These are phyloP conservation scores for Rugalucina vietnamica DNA, from an alignment of 2,888 invertebrate genomes.

Conservation along the genomic window DNA sequence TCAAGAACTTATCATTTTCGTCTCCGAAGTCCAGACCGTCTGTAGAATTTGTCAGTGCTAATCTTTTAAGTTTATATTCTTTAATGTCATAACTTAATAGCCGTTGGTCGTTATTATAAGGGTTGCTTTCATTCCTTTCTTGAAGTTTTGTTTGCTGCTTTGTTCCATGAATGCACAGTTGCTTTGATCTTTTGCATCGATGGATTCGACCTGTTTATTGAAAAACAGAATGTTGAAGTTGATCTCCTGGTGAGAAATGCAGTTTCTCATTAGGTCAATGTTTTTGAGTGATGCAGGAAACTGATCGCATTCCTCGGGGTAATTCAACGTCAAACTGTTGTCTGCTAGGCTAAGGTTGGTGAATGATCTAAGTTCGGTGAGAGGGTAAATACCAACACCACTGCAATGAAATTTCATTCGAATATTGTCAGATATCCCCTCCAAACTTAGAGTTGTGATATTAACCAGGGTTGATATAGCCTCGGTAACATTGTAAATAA, in stretches of 20 bases:
- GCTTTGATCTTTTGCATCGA: constrained; percentile 29
- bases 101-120: background rate
- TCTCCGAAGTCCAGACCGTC: background rate
- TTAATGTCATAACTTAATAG: background rate
- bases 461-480: background rate
- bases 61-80: background rate
- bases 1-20: background rate
- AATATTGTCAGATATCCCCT: background rate
- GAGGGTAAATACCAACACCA: background rate
- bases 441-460: background rate
- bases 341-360: background rate
- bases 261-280: constrained; percentile 3
- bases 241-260: constrained; percentile 5
- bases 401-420: constrained; percentile 10
- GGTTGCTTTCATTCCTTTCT: background rate
- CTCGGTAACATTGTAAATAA: background rate
- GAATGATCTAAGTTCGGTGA: background rate
- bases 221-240: background rate
- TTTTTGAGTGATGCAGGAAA: constrained; percentile 2
- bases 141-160: background rate
- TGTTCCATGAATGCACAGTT: background rate
- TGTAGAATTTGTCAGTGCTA: constrained; percentile 17
- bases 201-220: background rate
- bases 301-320: background rate
- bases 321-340: constrained; percentile 10